A percentile compares a stretch with the other conserved stretches of the same genome.
These are phyloP conservation scores for Cherax quadricarinatus DNA, from an alignment of 1,140 invertebrate genomes.

Conservation along the genomic window DNA sequence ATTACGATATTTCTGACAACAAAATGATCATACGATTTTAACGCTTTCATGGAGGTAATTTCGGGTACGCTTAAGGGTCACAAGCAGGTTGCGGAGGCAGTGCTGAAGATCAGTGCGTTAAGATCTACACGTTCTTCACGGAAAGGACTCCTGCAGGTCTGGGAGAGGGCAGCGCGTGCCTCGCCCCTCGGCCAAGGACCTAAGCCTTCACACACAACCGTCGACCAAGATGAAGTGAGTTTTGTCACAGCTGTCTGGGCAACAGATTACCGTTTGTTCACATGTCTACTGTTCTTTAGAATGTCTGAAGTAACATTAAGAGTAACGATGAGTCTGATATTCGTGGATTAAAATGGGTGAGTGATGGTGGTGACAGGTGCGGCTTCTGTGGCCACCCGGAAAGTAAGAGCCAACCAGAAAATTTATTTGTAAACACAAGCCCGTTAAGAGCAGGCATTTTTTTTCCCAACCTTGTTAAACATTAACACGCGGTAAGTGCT, in stretches of 20 bases:
- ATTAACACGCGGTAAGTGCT: slow-evolving; percentile 19
- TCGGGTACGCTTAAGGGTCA: not conserved
- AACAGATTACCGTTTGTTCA: not conserved
- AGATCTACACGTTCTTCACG: too few relatives aligned
- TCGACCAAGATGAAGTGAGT: not conserved
- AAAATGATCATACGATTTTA: not conserved
- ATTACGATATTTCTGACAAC: not conserved
- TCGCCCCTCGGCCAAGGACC: not conserved
- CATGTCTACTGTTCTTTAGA: not conserved
- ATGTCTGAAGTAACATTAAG: not conserved
- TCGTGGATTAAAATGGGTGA: slow-evolving; percentile 4
- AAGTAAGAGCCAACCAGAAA: not conserved
- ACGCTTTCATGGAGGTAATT: not conserved
- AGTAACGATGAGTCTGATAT: not conserved
- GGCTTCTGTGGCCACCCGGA: not conserved
- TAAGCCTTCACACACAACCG: not conserved
- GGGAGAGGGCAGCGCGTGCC: not conserved
- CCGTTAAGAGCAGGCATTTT: not conserved
- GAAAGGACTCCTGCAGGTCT: too few relatives aligned
- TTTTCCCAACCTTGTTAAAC: not conserved
- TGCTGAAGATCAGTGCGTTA: too few relatives aligned
- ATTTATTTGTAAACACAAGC: slow-evolving; percentile 7
- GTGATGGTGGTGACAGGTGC: not conserved
- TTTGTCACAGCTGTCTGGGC: not conserved
- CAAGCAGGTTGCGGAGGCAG: not conserved